Evolutionary conservation across 1,140 invertebrate species (phyloP).

Genomic region (Anoplophora glabripennis): DNA sequence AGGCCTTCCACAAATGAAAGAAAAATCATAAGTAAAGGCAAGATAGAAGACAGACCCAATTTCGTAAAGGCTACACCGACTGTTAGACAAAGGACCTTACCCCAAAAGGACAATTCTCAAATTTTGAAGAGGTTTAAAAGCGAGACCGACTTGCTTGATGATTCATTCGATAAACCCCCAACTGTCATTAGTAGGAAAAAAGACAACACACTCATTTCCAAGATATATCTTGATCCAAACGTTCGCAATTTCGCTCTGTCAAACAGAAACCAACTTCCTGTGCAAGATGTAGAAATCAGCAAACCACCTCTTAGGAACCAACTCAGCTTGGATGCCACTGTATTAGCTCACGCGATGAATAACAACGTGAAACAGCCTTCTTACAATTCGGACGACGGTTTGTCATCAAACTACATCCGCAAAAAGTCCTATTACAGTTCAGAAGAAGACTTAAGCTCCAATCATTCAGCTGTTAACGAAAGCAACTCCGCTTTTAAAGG

Average conservation of each 20-base stretch:
- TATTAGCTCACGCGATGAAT: conserved; percentile 1
- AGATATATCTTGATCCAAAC: conserved; percentile 35
- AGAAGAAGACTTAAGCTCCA: conserved; percentile 25
- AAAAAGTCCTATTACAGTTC: conserved; percentile 28
- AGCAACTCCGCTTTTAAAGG: neutral
- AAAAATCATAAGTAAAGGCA: neutral
- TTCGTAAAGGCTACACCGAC: conserved; percentile 16
- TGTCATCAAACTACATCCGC: conserved; percentile 8
- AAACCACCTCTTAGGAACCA: conserved; percentile 2
- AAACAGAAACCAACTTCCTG: conserved; percentile 27
- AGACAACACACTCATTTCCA: conserved; percentile 37
- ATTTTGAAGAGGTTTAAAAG: conserved; percentile 8
- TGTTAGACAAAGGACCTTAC: neutral
- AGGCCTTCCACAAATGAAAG: conserved; percentile 9
- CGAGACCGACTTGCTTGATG: conserved; percentile 13
- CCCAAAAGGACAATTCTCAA: neutral
- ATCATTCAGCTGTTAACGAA: conserved; percentile 10
- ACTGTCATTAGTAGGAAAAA: conserved; percentile 26
- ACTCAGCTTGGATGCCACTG: neutral
- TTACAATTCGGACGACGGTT: conserved; percentile 24
- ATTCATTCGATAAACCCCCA: conserved; percentile 20
- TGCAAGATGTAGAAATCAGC: neutral
- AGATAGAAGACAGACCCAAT: neutral
- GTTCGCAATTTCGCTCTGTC: conserved; percentile 32
- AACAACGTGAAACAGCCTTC: neutral